A percentile compares a stretch with the other conserved stretches of the same genome.
phyloP scores from a whole-genome alignment of 2,797 vertebrate species.

The Scyliorhinus canicula region DNA sequence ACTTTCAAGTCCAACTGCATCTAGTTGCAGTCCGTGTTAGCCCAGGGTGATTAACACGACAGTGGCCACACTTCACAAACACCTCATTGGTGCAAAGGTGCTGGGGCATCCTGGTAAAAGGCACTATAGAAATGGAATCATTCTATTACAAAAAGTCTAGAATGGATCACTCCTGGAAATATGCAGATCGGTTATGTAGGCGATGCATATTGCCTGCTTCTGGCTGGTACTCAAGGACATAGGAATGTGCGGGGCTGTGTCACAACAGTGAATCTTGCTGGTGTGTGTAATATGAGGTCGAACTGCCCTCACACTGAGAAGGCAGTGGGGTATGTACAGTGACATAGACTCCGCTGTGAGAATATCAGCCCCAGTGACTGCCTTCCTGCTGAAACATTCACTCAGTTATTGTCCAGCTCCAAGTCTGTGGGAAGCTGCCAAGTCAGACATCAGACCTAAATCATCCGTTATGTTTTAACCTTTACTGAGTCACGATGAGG shows the following conservation, averaged over 20 bases:
- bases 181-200: neutral
- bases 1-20: too few species aligned
- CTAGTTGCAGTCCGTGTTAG: too few species aligned
- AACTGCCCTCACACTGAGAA: neutral
- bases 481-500: neutral
- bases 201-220: neutral
- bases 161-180: neutral
- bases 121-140: neutral
- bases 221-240: neutral
- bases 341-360: neutral
- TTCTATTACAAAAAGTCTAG: neutral
- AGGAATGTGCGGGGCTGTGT: neutral
- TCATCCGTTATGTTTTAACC: neutral
- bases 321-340: neutral
- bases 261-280: neutral
- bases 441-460: neutral
- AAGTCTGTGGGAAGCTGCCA: neutral
- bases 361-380: neutral
- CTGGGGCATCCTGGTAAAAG: neutral
- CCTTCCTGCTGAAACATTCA: neutral
- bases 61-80: neutral
- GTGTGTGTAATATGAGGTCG: neutral
- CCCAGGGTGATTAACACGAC: too few species aligned
- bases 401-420: neutral
- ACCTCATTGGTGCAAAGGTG: neutral